Evolutionary conservation across 2,797 vertebrate genomes (phyloP).

Genomic region (Silurus lanzhouensis): DNA sequence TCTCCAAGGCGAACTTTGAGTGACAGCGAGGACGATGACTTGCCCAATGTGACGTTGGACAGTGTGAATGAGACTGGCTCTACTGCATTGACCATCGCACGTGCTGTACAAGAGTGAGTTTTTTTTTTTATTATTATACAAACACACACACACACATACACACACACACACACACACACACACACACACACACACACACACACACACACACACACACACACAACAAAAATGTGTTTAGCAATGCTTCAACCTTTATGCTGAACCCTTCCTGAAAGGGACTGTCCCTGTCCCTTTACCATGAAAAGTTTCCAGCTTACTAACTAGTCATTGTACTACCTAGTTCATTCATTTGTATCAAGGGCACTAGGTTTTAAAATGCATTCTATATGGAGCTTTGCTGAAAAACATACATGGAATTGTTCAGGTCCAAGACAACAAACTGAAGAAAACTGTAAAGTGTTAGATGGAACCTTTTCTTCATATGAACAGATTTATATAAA

Average conservation of each 20-base stretch:
- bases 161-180: background rate
- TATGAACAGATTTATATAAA: background rate
- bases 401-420: background rate
- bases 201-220: background rate
- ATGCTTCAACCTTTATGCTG: too few species aligned
- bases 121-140: background rate
- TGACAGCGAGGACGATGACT: conserved; percentile 88
- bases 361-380: background rate
- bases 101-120: conserved; percentile 88
- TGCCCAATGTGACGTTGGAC: conserved; percentile 90
- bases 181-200: conserved; percentile 1
- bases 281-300: too few species aligned
- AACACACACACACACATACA: conserved; percentile 7
- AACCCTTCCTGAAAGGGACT: too few species aligned
- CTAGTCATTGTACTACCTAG: too few species aligned
- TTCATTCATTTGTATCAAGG: too few species aligned
- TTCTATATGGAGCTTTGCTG: background rate
- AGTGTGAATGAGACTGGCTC: conserved; percentile 90
- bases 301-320: too few species aligned
- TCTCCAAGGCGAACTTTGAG: conserved; percentile 64
- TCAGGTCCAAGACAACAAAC: background rate
- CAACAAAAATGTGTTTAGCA: too few species aligned
- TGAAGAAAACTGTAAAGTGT: background rate
- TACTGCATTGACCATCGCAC: conserved; percentile 87
- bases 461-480: background rate